Conservation (phyloP, 2,888 invertebrate species). For the Rhimphoctona megacephalus region DNA sequence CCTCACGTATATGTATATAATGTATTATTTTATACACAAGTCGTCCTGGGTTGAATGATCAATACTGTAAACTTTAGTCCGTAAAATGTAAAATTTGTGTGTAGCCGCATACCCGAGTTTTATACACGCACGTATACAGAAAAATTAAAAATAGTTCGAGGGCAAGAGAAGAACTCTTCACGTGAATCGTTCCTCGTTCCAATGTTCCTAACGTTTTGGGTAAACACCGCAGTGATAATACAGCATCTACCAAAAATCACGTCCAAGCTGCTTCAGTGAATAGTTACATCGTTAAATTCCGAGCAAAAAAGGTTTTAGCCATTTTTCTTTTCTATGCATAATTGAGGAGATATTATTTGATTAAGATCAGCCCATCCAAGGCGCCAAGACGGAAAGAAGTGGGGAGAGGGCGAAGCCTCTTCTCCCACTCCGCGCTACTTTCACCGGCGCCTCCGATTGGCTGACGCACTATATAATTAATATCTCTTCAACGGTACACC, state of each 20-base stretch:
- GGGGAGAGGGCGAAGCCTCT: not conserved
- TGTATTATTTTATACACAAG: not conserved
- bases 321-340: not conserved
- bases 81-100: not conserved
- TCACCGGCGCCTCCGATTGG: not conserved
- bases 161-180: slow-evolving; percentile 32
- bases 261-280: not conserved
- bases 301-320: not conserved
- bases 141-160: slow-evolving; percentile 50
- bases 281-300: not conserved
- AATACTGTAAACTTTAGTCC: not conserved
- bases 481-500: not conserved
- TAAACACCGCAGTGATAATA: slow-evolving; percentile 40
- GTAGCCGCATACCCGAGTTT: not conserved
- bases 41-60: not conserved
- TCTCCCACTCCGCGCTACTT: not conserved
- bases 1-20: not conserved
- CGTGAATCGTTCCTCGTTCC: slow-evolving; percentile 45
- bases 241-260: not conserved
- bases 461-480: not conserved
- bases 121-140: not conserved
- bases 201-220: slow-evolving; percentile 36
- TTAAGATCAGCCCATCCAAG: not conserved
- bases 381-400: not conserved
- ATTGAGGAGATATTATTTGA: not conserved